phyloP scores from a whole-genome alignment of 2,888 invertebrate genomes.

The Lasioglossum calceatum region DNA sequence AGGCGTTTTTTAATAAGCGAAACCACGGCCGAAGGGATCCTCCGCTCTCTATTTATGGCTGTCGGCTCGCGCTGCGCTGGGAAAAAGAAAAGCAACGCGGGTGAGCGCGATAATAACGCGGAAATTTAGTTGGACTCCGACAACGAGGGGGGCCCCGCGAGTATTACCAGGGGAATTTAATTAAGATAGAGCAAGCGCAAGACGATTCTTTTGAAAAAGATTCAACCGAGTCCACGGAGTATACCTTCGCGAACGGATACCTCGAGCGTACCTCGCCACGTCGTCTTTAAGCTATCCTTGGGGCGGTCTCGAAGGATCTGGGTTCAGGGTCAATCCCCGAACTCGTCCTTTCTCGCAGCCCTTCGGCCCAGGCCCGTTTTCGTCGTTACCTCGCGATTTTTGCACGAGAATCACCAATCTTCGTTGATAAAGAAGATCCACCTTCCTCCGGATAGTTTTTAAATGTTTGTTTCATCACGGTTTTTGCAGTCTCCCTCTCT shows the following conservation, averaged over 20 bases:
- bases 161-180: slow-evolving; percentile 61
- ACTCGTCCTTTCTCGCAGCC: slow-evolving; percentile 34
- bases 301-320: slow-evolving; percentile 46
- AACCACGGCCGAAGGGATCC: slow-evolving; percentile 8
- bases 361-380: slow-evolving; percentile 34
- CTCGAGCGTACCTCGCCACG: slow-evolving; percentile 23
- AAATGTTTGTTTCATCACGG: no score
- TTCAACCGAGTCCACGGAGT: slow-evolving; percentile 23
- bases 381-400: slow-evolving; percentile 29
- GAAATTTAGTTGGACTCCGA: slow-evolving; percentile 58
- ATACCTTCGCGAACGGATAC: background rate
- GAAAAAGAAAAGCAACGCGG: slow-evolving; percentile 10
- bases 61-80: background rate
- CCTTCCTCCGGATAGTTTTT: background rate
- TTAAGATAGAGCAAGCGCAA: slow-evolving; percentile 53
- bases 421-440: background rate
- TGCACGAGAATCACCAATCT: background rate
- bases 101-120: slow-evolving; percentile 56
- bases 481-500: background rate
- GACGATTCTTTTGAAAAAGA: slow-evolving; percentile 53
- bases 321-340: slow-evolving; percentile 59
- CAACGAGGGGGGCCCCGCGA: background rate
- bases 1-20: slow-evolving; percentile 58
- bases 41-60: background rate
- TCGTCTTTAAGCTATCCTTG: slow-evolving; percentile 63